Percentiles rank a stretch among this genome's conserved stretches.
phyloP scores from a whole-genome alignment of 2,797 vertebrate species.

The Hydrocynus forskahlii region DNA sequence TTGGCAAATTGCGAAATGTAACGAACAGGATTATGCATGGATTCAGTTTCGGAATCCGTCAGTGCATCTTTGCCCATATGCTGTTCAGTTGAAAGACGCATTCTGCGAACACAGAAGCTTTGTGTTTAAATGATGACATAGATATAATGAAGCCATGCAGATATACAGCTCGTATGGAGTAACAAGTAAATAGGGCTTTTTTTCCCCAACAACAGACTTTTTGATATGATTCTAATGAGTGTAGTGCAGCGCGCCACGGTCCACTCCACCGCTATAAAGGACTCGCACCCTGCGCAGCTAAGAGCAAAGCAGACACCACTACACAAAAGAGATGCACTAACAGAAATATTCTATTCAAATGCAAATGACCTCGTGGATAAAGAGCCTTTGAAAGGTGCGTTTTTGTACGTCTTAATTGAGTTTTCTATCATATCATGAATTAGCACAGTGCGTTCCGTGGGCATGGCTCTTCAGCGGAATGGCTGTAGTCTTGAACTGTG shows the following conservation, averaged over 20 bases:
- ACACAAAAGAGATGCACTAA: conserved; percentile 57
- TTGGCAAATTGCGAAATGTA: neutral
- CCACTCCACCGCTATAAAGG: conserved; percentile 59
- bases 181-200: conserved; percentile 52
- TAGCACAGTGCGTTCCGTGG: conserved; percentile 33
- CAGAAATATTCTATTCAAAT: conserved; percentile 64
- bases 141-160: conserved; percentile 44
- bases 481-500: conserved; percentile 30
- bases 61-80: neutral
- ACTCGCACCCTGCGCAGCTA: conserved; percentile 35
- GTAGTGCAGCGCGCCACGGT: conserved; percentile 20
- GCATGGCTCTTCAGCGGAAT: conserved; percentile 27
- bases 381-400: conserved; percentile 55
- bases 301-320: conserved; percentile 44
- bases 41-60: conserved; percentile 24
- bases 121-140: conserved; percentile 46
- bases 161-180: conserved; percentile 47
- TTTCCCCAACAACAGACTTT: conserved; percentile 44
- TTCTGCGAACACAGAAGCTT: neutral
- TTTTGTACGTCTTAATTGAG: conserved; percentile 60
- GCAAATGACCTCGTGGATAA: conserved; percentile 56
- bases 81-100: neutral
- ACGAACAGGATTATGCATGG: neutral
- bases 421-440: conserved; percentile 55
- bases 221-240: conserved; percentile 61